These are phyloP conservation scores for Siniperca obscura DNA, from an alignment of 2,797 vertebrate genomes.

Conservation along the genomic window DNA sequence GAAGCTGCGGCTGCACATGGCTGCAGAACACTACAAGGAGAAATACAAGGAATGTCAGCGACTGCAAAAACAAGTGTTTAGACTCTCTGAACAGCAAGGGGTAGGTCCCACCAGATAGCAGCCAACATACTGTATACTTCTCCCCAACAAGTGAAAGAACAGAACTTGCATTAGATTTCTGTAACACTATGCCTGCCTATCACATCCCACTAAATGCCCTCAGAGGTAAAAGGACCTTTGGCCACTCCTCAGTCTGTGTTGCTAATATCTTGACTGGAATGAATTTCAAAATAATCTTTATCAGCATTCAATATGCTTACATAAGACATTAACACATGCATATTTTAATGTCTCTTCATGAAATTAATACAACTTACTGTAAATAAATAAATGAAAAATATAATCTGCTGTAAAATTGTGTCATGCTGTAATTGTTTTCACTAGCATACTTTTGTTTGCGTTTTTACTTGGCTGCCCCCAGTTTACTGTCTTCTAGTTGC, in stretches of 20 bases:
- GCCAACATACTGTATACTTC: background rate
- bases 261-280: background rate
- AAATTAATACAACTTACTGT: background rate
- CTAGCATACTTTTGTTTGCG: background rate
- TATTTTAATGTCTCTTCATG: background rate
- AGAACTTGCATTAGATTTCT: constrained; percentile 20
- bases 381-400: background rate
- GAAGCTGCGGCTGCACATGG: constrained; percentile 98
- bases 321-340: background rate
- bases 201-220: background rate
- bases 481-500: background rate
- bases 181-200: background rate
- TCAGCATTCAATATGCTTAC: background rate
- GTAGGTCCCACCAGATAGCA: constrained; percentile 81
- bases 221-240: background rate
- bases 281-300: background rate
- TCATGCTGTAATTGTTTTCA: background rate
- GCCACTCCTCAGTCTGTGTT: background rate
- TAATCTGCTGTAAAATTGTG: background rate
- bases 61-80: constrained; percentile 95
- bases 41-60: constrained; percentile 99
- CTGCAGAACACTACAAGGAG: constrained; percentile 98
- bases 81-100: constrained; percentile 90
- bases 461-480: background rate
- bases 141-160: constrained; percentile 17